phyloP scores from a whole-genome alignment of 2,113 vertebrate species.

The human region DNA sequence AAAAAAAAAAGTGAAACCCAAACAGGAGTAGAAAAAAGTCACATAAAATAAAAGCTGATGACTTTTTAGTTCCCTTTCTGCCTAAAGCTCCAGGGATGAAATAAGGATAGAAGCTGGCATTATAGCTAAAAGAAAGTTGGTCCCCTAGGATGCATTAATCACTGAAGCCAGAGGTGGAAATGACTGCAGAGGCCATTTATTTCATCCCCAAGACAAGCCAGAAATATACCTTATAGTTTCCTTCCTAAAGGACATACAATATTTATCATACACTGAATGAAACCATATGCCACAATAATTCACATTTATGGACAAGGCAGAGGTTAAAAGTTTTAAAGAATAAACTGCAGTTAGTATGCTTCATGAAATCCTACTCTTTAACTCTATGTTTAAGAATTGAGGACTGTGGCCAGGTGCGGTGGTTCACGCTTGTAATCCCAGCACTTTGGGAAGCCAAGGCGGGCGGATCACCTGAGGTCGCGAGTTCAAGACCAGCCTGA shows the following conservation, averaged over 20 bases:
- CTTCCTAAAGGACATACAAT: conserved; percentile 18
- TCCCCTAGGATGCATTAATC: conserved; percentile 45
- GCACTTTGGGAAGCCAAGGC: no score
- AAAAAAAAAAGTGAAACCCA: not conserved
- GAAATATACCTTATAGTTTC: conserved; percentile 50
- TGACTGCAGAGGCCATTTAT: conserved; percentile 32
- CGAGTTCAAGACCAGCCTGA: no score
- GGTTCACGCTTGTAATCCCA: no score
- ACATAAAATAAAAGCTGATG: not conserved
- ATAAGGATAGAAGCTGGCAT: conserved; percentile 2
- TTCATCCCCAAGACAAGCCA: conserved; percentile 56
- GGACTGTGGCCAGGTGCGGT: not conserved
- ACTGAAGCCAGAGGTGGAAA: conserved; percentile 55
- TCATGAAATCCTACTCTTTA: not conserved
- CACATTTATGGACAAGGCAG: conserved; percentile 36
- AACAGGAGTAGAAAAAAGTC: not conserved
- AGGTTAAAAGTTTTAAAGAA: conserved; percentile 52
- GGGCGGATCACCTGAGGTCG: no score
- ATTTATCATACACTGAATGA: conserved; percentile 25
- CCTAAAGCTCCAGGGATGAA: not conserved
- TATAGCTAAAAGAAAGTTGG: not conserved
- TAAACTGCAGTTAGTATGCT: not conserved
- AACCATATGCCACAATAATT: conserved; percentile 30
- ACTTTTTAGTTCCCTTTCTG: conserved; percentile 40
- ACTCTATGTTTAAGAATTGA: not conserved